These are phyloP conservation scores for Gallinago nigripennis DNA, from an alignment of 2,797 vertebrate genomes.

Conservation along the genomic window DNA sequence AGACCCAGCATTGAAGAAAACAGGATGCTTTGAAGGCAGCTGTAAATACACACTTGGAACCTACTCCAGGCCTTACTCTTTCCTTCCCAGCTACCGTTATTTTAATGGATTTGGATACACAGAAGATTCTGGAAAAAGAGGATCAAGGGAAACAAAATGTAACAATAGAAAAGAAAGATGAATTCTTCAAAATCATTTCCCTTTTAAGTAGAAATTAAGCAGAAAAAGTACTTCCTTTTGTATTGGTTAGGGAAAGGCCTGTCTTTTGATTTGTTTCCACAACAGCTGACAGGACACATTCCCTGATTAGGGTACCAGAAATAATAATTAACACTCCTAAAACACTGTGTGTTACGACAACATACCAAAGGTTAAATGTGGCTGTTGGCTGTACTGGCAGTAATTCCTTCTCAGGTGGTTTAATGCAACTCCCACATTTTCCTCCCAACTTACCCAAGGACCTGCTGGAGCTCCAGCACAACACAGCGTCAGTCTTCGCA, in stretches of 20 bases:
- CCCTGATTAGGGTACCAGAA: neutral
- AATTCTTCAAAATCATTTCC: neutral
- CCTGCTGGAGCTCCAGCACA: neutral
- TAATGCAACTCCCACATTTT: neutral
- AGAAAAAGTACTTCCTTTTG: neutral
- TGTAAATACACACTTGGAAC: neutral
- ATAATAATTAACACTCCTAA: neutral
- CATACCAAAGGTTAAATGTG: neutral
- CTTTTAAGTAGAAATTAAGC: neutral
- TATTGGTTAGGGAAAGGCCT: neutral
- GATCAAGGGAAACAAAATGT: neutral
- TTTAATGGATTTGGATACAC: neutral
- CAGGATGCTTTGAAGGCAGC: neutral
- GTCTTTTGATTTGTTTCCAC: neutral
- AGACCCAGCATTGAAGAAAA: neutral
- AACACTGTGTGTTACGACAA: accelerated
- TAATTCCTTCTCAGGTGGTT: neutral
- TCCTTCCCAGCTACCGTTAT: neutral
- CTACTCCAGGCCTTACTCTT: neutral
- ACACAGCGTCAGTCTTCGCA: accelerated
- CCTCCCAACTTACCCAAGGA: neutral
- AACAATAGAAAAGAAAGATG: neutral
- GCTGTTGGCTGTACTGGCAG: neutral
- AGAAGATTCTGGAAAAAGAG: neutral
- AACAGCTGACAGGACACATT: neutral